These are phyloP conservation scores for Lithodes maja DNA, from an alignment of 2,888 invertebrate genomes.

Conservation along the genomic window DNA sequence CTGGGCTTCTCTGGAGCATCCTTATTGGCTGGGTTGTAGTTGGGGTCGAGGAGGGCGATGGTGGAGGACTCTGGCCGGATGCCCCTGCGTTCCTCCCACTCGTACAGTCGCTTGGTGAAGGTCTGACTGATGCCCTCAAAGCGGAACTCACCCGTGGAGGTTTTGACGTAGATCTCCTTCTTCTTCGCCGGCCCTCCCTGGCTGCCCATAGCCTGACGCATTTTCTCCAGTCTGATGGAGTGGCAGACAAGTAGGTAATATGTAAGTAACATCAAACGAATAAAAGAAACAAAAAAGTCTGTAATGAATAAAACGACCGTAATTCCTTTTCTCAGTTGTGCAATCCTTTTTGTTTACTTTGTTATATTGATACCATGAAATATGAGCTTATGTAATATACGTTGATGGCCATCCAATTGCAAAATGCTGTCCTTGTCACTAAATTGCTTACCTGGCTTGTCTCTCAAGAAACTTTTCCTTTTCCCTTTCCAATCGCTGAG, in stretches of 20 bases:
- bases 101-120: constrained; percentile 91
- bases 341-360: no score
- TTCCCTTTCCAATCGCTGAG: constrained; percentile 79
- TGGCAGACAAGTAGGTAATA: neutral
- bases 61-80: constrained; percentile 91
- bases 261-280: no score
- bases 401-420: no score
- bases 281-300: no score
- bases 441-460: constrained; percentile 78
- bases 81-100: constrained; percentile 93
- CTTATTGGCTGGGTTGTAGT: constrained; percentile 59
- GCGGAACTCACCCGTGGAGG: constrained; percentile 85
- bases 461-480: constrained; percentile 81
- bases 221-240: constrained; percentile 77
- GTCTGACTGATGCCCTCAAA: constrained; percentile 91
- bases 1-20: constrained; percentile 49
- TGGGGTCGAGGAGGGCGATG: constrained; percentile 83
- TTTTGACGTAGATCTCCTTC: constrained; percentile 87
- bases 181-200: constrained; percentile 75
- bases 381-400: no score
- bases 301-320: no score
- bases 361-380: no score
- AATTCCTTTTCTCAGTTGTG: no score
- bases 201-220: constrained; percentile 79
- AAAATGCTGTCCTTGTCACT: neutral